Evolutionary conservation across 2,797 vertebrate species (phyloP).

Genomic region (Notoglanidium macrostoma): DNA sequence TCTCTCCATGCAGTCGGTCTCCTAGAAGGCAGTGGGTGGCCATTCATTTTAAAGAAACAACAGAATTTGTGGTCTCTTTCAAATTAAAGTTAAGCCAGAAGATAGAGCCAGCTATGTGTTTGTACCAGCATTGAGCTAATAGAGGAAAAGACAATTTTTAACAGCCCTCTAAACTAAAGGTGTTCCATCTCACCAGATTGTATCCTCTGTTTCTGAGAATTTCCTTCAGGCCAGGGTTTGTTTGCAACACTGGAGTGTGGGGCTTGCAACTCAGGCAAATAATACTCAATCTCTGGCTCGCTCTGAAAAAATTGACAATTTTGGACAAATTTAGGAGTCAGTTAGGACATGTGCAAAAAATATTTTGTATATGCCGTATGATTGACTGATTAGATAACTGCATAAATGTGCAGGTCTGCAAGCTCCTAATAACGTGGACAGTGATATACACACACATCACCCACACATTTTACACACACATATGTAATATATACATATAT

Average conservation of each 20-base stretch:
- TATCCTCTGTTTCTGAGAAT: conserved; percentile 78
- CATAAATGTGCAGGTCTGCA: no score
- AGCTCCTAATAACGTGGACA: no score
- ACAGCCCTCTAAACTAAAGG: background rate
- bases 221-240: conserved; percentile 77
- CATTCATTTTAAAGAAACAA: conserved; percentile 27
- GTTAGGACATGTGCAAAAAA: background rate
- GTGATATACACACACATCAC: no score
- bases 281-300: conserved; percentile 87
- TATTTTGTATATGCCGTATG: no score
- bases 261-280: conserved; percentile 78
- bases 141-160: background rate
- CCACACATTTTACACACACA: no score
- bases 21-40: conserved; percentile 52
- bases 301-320: conserved; percentile 73
- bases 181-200: conserved; percentile 77
- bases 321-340: background rate
- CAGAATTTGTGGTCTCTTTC: conserved; percentile 1
- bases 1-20: conserved; percentile 73
- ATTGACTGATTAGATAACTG: no score
- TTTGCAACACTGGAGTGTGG: conserved; percentile 77
- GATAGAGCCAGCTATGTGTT: background rate
- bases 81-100: conserved; percentile 27
- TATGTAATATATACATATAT: no score
- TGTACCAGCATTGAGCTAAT: background rate